These are phyloP conservation scores for Bettongia penicillata DNA, from an alignment of 2,113 vertebrate species.

Conservation along the genomic window DNA sequence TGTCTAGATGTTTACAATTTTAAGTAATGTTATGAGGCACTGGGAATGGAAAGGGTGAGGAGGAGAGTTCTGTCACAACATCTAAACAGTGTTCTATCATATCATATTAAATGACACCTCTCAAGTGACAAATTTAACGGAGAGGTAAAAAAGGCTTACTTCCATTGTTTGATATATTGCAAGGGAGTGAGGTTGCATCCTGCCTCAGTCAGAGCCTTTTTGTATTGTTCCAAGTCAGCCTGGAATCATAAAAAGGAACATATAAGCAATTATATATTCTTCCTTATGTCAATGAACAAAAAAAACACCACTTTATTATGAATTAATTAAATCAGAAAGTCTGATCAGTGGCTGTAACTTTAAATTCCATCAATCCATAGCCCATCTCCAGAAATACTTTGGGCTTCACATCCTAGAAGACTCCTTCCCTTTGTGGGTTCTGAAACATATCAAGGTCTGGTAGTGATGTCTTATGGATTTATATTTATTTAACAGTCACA, in stretches of 20 bases:
- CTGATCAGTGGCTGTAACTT: not conserved
- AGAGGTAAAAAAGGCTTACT: slow-evolving; percentile 88
- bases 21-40: slow-evolving; percentile 28
- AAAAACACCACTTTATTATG: slow-evolving; percentile 3
- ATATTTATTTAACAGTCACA: slow-evolving; percentile 8
- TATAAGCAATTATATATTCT: slow-evolving; percentile 23
- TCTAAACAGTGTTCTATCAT: slow-evolving; percentile 2
- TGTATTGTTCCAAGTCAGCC: slow-evolving; percentile 97
- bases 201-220: slow-evolving; percentile 92
- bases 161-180: slow-evolving; percentile 98
- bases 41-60: not conserved
- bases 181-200: slow-evolving; percentile 95
- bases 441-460: not conserved
- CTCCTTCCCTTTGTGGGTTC: not conserved
- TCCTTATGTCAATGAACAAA: slow-evolving; percentile 34
- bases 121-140: slow-evolving; percentile 46
- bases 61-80: not conserved
- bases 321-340: slow-evolving; percentile 24
- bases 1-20: slow-evolving; percentile 6
- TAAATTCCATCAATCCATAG: slow-evolving; percentile 27
- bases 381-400: slow-evolving; percentile 14
- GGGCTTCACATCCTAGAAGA: slow-evolving; percentile 1
- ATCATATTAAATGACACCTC: not conserved
- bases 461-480: not conserved
- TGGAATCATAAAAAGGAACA: slow-evolving; percentile 81